Evolutionary conservation across 2,113 vertebrate species (phyloP).

Genomic region (Sphyrna mokarran): DNA sequence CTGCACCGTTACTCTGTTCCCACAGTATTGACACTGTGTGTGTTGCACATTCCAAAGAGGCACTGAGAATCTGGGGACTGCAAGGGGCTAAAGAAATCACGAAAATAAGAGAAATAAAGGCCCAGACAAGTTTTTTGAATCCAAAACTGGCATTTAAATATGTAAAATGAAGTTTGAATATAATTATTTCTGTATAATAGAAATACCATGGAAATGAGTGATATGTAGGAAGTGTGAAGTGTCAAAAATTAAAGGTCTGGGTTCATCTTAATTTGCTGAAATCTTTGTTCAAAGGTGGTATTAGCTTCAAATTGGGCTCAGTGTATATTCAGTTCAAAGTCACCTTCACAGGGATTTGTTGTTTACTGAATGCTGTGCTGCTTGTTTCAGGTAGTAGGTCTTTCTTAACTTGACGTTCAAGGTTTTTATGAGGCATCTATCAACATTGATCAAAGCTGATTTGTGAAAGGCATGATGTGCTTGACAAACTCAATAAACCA

Average conservation of each 20-base stretch:
- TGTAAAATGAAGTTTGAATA: not conserved
- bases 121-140: not conserved
- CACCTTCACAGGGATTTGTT: not conserved
- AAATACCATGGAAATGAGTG: not conserved
- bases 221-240: not conserved
- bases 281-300: not conserved
- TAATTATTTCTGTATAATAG: not conserved
- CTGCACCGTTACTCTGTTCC: conserved; percentile 43
- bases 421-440: no score
- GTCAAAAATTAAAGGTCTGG: not conserved
- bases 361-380: no score
- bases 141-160: not conserved
- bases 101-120: not conserved
- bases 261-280: not conserved
- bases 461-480: no score
- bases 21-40: conserved; percentile 51
- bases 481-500: not conserved
- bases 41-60: conserved; percentile 49
- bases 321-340: not conserved
- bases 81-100: conserved; percentile 53
- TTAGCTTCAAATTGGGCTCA: not conserved
- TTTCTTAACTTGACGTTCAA: no score
- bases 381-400: no score
- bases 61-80: conserved; percentile 49
- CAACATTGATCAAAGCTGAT: no score